Evolutionary conservation across 1,140 invertebrate species (phyloP).

Genomic region (Tachypleus tridentatus): DNA sequence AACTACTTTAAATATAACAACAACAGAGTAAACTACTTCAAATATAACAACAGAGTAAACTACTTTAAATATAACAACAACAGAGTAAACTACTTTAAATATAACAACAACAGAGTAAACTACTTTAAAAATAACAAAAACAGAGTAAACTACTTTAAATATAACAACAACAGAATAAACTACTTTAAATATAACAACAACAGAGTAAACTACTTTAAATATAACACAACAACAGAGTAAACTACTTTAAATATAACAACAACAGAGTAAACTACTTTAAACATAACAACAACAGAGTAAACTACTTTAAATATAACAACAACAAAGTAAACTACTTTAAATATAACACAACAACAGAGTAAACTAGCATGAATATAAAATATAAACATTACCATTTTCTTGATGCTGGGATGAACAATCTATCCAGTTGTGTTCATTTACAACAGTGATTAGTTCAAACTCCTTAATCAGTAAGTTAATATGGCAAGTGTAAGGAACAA

Average conservation of each 20-base stretch:
- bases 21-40: too few species aligned
- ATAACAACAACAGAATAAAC: not conserved
- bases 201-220: constrained; percentile 5
- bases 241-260: too few species aligned
- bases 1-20: not conserved
- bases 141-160: not conserved
- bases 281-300: too few species aligned
- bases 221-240: too few species aligned
- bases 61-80: not conserved
- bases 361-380: not conserved
- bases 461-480: constrained; percentile 83
- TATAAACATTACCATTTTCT: constrained; percentile 55
- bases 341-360: constrained; percentile 1
- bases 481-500: constrained; percentile 95
- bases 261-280: too few species aligned
- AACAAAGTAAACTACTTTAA: constrained; percentile 7
- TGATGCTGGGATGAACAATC: constrained; percentile 90
- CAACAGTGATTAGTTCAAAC: constrained; percentile 86
- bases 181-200: not conserved
- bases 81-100: not conserved
- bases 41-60: not conserved
- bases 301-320: too few species aligned
- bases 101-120: not conserved
- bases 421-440: constrained; percentile 98
- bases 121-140: not conserved